Evolutionary conservation across 2,797 vertebrate genomes (phyloP).

Genomic region (Sternotherus odoratus): DNA sequence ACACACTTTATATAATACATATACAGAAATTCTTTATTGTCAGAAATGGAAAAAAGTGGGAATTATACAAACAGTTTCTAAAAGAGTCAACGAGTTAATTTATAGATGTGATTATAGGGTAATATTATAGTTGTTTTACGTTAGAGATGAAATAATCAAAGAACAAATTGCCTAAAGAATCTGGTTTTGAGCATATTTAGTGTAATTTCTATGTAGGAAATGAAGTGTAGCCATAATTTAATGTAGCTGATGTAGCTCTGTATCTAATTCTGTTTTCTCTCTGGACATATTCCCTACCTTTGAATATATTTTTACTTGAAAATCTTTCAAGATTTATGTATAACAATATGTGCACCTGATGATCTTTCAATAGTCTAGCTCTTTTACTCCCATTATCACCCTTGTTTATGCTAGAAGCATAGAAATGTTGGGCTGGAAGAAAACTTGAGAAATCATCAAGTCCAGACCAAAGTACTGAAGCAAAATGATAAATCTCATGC

Average conservation of each 20-base stretch:
- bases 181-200: neutral
- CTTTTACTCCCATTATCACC: neutral
- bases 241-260: neutral
- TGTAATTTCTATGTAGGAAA: neutral
- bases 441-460: neutral
- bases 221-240: neutral
- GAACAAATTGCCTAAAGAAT: neutral
- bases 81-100: neutral
- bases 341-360: neutral
- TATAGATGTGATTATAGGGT: neutral
- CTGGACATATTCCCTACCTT: neutral
- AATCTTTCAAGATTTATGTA: neutral
- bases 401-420: neutral
- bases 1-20: neutral
- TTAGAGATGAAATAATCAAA: neutral
- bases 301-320: conserved; percentile 14
- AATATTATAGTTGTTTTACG: neutral
- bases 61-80: neutral
- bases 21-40: neutral
- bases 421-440: neutral
- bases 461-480: neutral
- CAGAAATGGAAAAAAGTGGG: neutral
- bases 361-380: neutral
- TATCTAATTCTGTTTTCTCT: neutral
- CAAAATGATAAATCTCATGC: neutral